These are phyloP conservation scores for Lepidocolaptes lacrymiger DNA, from an alignment of 2,797 vertebrate species.

Conservation along the genomic window DNA sequence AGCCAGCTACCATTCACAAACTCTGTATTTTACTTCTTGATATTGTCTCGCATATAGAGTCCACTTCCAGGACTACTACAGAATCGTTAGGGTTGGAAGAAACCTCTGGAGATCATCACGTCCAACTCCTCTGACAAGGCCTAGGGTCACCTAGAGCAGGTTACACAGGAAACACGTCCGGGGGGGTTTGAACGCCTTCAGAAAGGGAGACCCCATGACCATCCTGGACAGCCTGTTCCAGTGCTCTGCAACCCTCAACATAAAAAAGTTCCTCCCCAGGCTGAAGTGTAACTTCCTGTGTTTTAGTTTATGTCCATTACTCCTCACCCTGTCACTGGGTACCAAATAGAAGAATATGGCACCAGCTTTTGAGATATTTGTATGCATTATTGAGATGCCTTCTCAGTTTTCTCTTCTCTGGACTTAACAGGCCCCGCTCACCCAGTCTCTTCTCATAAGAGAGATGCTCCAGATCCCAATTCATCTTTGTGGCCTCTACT, in stretches of 20 bases:
- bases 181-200: not conserved
- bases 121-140: not conserved
- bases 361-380: not conserved
- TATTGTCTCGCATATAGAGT: not conserved
- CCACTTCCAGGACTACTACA: not conserved
- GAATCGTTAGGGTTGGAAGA: not conserved
- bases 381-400: not conserved
- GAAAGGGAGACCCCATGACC: not conserved
- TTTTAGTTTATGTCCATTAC: not conserved
- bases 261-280: not conserved
- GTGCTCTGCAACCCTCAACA: not conserved
- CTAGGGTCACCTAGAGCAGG: not conserved
- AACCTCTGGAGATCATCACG: not conserved
- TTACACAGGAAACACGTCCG: not conserved
- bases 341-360: not conserved
- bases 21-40: not conserved
- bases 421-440: rapidly evolving
- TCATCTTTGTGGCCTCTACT: too few species aligned
- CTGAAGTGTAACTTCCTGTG: not conserved
- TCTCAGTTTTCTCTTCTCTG: not conserved
- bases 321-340: not conserved
- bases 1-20: not conserved
- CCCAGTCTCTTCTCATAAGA: not conserved
- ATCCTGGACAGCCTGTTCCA: not conserved
- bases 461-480: not conserved